Evolutionary conservation across 2,888 invertebrate genomes (phyloP).

Genomic region (Carabus problematicus): DNA sequence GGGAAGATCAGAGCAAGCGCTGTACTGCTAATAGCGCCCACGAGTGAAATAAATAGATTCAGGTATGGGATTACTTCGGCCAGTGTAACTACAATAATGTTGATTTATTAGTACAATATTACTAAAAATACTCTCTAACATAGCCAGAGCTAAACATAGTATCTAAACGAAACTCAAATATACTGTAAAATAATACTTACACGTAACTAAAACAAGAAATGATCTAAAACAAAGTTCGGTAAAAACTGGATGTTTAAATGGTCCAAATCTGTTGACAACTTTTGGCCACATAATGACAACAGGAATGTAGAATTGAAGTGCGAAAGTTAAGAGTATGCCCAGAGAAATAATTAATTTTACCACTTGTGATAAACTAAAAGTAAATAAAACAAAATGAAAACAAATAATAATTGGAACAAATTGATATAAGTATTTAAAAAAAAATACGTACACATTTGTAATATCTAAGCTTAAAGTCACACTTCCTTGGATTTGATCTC

Average conservation of each 20-base stretch:
- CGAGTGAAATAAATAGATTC: constrained; percentile 86
- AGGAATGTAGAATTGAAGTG: constrained; percentile 95
- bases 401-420: neutral
- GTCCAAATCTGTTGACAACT: constrained; percentile 64
- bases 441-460: constrained; percentile 63
- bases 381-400: constrained; percentile 46
- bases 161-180: constrained; percentile 8
- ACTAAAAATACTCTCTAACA: neutral
- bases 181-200: constrained; percentile 67
- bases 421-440: constrained; percentile 25
- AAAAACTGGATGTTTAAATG: constrained; percentile 65
- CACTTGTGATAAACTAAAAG: constrained; percentile 78
- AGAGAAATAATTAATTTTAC: constrained; percentile 85
- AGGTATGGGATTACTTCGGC: constrained; percentile 88
- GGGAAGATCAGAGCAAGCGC: constrained; percentile 88
- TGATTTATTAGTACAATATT: constrained; percentile 6
- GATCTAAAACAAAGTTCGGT: constrained; percentile 77
- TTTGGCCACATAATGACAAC: constrained; percentile 87
- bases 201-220: constrained; percentile 77
- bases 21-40: constrained; percentile 90
- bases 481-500: constrained; percentile 80
- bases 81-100: constrained; percentile 70
- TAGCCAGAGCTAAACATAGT: neutral
- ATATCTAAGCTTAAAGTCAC: constrained; percentile 85
- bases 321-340: constrained; percentile 89